Evolutionary conservation across 2,888 invertebrate genomes (phyloP), one percentile per base, ranked within the genome.

Genomic region (Cheilosia pagana): DNA sequence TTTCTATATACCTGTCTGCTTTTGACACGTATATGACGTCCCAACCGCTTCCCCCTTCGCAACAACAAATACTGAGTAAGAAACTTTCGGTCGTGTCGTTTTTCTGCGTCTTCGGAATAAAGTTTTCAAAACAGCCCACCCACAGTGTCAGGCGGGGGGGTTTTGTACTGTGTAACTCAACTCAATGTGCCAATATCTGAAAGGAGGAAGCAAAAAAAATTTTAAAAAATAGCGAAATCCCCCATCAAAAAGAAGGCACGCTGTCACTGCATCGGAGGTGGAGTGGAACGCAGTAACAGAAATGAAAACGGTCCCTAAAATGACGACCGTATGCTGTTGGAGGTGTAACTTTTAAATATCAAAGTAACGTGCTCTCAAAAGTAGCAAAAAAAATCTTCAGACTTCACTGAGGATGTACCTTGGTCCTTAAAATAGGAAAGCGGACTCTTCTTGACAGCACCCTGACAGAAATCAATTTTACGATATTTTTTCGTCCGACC

Each of bases 381-480:
- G 7, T 10, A 2, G 41, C 16, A 25, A 41, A 41, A 39, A 0
- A 23, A n/a, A n/a, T n/a, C 14, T 8, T 8, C 48, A 8, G 5
- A 14, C 16, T 8, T 50, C 50, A 35, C 28, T 2, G 8, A 12
- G 35, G 35, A 16, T 12, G 50, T 12, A 50, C 12, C n/a, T 21
- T 7, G n/a, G 50, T 67, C 28, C 41, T 14, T 23, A 50, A 50
- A 8, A 21, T 10, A 21, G 21, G n/a, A 39, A 45, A 68, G 25
- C 31, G 68, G 68, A 43, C 70, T 55, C n/a, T 65, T 31, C 59
- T 25, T 78, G 72, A 78, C 79, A 65, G 59, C 43, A 45, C 35
- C 41, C 43, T 67, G 77, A 72, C 71, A 72, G 71, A 55, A 72
- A 72, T 82, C 81, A 77, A 77, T 82, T 83, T 82, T 41, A 71